Evolutionary conservation across 2,797 vertebrate genomes (phyloP).

Genomic region (Furcifer pardalis): DNA sequence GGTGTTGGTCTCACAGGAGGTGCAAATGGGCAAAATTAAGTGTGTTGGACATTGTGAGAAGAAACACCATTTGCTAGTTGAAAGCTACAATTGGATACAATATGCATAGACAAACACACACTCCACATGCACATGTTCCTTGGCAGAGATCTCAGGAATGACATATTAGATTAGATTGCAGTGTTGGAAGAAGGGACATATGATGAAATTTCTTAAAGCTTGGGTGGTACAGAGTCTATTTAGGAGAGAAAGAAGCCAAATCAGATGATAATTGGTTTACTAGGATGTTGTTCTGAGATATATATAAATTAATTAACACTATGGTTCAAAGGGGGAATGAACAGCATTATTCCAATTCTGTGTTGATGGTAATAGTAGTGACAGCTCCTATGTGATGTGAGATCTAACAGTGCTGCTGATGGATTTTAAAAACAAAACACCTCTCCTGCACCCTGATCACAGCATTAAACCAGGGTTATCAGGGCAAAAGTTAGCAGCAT

Average conservation of each 20-base stretch:
- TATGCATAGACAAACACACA: neutral
- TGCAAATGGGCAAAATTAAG: too few relatives aligned
- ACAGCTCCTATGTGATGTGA: slow-evolving; percentile 25
- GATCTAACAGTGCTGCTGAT: slow-evolving; percentile 17
- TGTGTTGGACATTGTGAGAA: neutral
- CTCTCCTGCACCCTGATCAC: neutral
- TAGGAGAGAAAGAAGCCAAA: slow-evolving; percentile 65
- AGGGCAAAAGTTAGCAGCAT: slow-evolving; percentile 16
- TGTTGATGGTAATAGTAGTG: slow-evolving; percentile 2
- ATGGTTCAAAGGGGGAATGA: slow-evolving; percentile 54
- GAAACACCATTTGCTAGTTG: neutral
- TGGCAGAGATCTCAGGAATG: slow-evolving; percentile 64
- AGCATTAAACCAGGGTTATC: slow-evolving; percentile 24
- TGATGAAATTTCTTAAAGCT: slow-evolving; percentile 61
- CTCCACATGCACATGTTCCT: slow-evolving; percentile 8
- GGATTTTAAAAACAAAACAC: slow-evolving; percentile 4
- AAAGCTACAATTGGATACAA: neutral
- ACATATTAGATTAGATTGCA: slow-evolving; percentile 75
- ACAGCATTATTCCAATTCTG: slow-evolving; percentile 37
- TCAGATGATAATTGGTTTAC: slow-evolving; percentile 78
- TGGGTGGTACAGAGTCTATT: slow-evolving; percentile 67
- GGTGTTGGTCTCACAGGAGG: too few relatives aligned
- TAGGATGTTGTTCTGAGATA: slow-evolving; percentile 65
- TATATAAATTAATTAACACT: slow-evolving; percentile 75
- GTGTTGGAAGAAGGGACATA: slow-evolving; percentile 59